Evolutionary conservation across 2,797 vertebrate genomes (phyloP), one percentile per base, ranked within the genome.

Genomic region (Buphagus erythrorhynchus): DNA sequence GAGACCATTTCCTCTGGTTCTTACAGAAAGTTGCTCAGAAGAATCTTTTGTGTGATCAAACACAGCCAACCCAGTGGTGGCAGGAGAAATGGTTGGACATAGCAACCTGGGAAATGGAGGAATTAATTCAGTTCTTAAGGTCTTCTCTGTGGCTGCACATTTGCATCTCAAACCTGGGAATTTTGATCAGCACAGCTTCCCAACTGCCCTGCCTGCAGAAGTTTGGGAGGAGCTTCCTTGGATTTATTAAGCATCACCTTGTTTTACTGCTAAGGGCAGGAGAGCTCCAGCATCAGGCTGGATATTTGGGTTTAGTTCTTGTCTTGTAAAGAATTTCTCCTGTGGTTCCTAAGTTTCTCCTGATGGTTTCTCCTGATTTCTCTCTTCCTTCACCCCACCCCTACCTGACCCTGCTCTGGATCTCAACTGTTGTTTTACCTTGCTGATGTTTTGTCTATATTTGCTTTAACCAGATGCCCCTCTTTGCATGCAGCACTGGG

Each of bases 391-490:
- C 62, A 58, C 24, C 71, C 90, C 25, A 73, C 15, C 71, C 77
- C 43, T 42, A 16, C 73, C 94, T 69, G 94, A 72, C 86, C 95
- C 69, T 71, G 54, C 86, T 59, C 24, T 42, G 57, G 79, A 69
- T 90, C 90, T 85, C 59, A 65, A 91, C 79, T 80, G 69, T 75
- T 91, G 74, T 92, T 97, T 86, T 81, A 86, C 95, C 95, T 82
- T 96, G 96, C 78, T 67, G 87, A 62, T 82, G 93, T 36, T 96
- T 94, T 87, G 85, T 95, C 93, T 92, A 66, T 89, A 94, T 96
- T 93, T 95, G 93, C 96, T 94, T 94, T 88, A 91, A 94, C 93
- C 97, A 97, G 97, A 79, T 97, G 98, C 94, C 97, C 92, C 87
- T 94, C 90, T 95, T 90, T 69, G 43, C 65, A 48, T 42, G 77